Conservation (phyloP, 2,888 invertebrate genomes). For the Tipula vernalis region DNA sequence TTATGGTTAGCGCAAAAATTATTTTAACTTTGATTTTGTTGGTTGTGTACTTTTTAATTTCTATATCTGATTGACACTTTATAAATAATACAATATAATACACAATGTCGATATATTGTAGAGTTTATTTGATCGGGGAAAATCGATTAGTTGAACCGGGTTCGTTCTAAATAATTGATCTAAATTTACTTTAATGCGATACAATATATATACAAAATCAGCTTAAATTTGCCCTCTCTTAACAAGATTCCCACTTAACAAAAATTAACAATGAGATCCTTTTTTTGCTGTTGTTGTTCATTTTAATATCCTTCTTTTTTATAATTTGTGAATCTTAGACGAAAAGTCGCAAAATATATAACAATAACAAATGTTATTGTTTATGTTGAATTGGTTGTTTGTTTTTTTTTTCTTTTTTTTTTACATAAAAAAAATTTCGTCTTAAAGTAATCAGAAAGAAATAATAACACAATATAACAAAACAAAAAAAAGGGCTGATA, state of each 20-base stretch:
- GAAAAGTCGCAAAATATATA: background rate
- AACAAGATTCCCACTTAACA: background rate
- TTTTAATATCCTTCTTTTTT: background rate
- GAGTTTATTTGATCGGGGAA: background rate
- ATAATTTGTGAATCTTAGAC: background rate
- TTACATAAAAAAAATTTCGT: background rate
- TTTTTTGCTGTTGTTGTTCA: background rate
- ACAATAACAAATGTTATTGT: background rate
- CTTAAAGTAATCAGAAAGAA: background rate
- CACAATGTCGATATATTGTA: too few relatives aligned
- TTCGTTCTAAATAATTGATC: background rate
- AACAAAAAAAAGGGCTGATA: background rate
- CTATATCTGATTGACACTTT: background rate
- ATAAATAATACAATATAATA: background rate
- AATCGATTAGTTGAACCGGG: background rate
- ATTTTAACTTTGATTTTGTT: background rate
- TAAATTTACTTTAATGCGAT: background rate
- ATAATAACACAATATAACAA: background rate
- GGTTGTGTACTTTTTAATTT: background rate
- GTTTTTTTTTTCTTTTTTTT: background rate
- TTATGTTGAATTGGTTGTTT: constrained; percentile 4
- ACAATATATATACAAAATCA: background rate
- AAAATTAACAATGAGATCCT: background rate
- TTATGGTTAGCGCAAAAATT: background rate
- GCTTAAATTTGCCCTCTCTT: background rate